phyloP scores from a whole-genome alignment of 2,888 invertebrate species.

The Germaria angustata region DNA sequence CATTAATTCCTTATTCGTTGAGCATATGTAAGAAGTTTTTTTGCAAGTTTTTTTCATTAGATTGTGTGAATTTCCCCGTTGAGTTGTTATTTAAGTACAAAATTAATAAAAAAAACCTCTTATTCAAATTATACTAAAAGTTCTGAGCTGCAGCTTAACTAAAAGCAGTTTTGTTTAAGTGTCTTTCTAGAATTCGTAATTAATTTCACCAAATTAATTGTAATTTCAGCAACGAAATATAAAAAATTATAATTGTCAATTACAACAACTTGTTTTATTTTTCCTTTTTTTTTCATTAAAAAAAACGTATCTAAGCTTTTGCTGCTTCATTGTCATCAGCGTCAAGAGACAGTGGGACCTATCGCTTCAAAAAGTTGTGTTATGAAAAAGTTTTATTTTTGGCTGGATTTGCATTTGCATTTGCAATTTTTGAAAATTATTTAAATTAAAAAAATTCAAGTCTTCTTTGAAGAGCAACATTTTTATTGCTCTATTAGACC shows the following conservation, averaged over 20 bases:
- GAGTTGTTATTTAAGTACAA: background rate
- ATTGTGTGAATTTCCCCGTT: background rate
- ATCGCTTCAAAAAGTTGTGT: no score
- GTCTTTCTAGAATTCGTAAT: background rate
- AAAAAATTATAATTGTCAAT: conserved; percentile 18
- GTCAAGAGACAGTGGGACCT: no score
- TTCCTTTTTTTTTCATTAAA: background rate
- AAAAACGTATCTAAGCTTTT: conserved; percentile 6
- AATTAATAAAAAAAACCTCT: background rate
- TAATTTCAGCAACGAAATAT: background rate
- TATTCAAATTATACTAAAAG: conserved; percentile 4
- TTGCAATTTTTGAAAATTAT: no score
- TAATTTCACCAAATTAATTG: background rate
- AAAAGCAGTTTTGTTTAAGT: background rate
- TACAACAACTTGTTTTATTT: conserved; percentile 7
- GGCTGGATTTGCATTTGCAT: no score
- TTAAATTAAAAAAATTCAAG: no score
- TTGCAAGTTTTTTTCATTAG: no score
- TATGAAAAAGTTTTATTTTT: no score
- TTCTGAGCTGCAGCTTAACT: background rate
- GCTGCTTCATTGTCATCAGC: conserved; percentile 5
- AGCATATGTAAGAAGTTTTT: no score
- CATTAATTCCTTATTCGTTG: no score
- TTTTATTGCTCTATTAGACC: no score
- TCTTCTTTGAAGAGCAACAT: no score